phyloP scores from a whole-genome alignment of 2,888 invertebrate species.

The Sesamia inferens region DNA sequence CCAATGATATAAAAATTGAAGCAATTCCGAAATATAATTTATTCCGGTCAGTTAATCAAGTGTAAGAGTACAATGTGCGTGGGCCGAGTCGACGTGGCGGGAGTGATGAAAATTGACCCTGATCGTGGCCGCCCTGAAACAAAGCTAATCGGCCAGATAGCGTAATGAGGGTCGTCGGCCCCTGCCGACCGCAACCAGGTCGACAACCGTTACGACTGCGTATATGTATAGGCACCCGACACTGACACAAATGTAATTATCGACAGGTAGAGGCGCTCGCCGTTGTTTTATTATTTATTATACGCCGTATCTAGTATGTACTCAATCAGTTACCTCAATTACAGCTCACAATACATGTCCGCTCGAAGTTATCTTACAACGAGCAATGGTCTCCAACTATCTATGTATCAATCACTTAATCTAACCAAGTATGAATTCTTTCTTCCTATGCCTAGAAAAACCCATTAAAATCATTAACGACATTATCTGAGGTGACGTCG shows the following conservation, averaged over 20 bases:
- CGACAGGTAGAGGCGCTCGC: conserved; percentile 36
- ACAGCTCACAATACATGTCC: conserved; percentile 14
- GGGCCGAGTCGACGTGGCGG: conserved; percentile 49
- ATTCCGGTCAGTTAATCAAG: conserved; percentile 60
- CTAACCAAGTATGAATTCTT: conserved; percentile 22
- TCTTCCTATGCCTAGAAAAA: conserved; percentile 12
- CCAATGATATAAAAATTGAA: conserved; percentile 49
- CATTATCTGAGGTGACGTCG: conserved; percentile 1
- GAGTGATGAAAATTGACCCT: conserved; percentile 65
- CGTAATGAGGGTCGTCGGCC: conserved; percentile 67
- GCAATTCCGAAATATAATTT: conserved; percentile 53
- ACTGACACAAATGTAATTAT: conserved; percentile 60
- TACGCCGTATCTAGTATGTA: conserved; percentile 9
- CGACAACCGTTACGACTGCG: conserved; percentile 59
- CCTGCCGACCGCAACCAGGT: conserved; percentile 53
- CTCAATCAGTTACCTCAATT: conserved; percentile 8
- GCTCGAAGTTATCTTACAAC: conserved; percentile 28
- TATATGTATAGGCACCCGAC: conserved; percentile 33
- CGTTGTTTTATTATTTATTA: conserved; percentile 41
- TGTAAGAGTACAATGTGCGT: conserved; percentile 61
- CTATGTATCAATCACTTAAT: conserved; percentile 19
- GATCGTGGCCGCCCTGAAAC: conserved; percentile 61
- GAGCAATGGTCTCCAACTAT: conserved; percentile 30
- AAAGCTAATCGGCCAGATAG: conserved; percentile 60
- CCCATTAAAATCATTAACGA: conserved; percentile 37